These are phyloP conservation scores for Limnephilus rhombicus DNA, from an alignment of 2,888 invertebrate species.

Conservation along the genomic window DNA sequence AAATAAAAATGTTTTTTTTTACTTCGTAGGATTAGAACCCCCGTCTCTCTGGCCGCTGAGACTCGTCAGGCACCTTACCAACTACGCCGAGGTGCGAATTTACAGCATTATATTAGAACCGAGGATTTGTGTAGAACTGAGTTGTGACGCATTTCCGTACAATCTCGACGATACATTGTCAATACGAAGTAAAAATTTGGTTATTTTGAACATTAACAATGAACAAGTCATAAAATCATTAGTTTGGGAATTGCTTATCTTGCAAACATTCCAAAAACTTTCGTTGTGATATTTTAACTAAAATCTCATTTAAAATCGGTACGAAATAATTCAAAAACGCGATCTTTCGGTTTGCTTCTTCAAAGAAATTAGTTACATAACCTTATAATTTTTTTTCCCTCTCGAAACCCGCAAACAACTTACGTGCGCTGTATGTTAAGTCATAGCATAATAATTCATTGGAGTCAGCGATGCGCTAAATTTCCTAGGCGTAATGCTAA, in stretches of 20 bases:
- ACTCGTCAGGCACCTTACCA: no score
- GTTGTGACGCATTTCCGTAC: no score
- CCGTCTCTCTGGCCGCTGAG: no score
- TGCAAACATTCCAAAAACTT: neutral
- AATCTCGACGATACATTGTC: no score
- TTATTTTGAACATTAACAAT: no score
- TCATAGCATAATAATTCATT: neutral
- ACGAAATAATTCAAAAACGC: neutral
- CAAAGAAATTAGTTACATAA: neutral
- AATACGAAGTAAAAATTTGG: no score
- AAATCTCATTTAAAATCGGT: neutral
- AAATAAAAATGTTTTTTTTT: no score
- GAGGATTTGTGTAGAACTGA: no score
- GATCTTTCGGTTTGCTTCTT: neutral
- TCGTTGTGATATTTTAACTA: neutral
- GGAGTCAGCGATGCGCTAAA: neutral
- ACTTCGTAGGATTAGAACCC: no score
- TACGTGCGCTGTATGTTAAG: neutral
- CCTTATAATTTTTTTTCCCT: neutral
- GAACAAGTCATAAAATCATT: no score
- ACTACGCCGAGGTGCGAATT: no score
- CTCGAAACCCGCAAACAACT: neutral
- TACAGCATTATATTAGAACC: no score
- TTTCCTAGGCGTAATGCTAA: neutral
- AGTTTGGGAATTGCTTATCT: neutral